Conservation (phyloP, 2,797 vertebrate genomes). For the Darevskia mixta region DNA sequence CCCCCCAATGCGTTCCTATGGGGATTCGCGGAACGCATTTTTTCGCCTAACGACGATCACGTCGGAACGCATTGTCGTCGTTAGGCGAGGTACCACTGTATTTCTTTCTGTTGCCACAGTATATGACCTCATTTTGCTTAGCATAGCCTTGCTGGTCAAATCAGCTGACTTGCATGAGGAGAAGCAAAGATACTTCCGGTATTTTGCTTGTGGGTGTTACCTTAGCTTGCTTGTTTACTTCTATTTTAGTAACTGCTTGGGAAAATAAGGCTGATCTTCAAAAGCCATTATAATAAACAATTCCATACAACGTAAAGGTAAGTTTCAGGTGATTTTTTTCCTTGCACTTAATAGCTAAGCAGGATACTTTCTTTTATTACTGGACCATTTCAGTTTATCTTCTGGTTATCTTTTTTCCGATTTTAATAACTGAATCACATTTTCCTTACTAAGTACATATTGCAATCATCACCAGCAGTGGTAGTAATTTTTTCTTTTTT, state of each 20-base stretch:
- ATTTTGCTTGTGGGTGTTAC: conserved; percentile 13
- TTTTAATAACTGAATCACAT: not conserved
- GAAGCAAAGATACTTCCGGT: not conserved
- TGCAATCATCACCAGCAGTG: not conserved
- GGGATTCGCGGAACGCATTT: too few relatives aligned
- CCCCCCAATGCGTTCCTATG: too few relatives aligned
- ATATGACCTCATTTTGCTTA: conserved; percentile 15
- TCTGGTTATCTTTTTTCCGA: not conserved
- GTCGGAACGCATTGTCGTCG: too few relatives aligned
- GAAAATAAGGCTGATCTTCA: conserved; percentile 8
- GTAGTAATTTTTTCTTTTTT: not conserved
- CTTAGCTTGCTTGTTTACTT: conserved; percentile 13
- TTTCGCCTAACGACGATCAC: too few relatives aligned
- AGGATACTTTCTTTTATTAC: not conserved
- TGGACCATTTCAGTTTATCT: conserved; percentile 23
- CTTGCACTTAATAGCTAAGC: conserved; percentile 18
- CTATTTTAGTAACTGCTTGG: not conserved
- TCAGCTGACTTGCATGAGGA: conserved; percentile 24
- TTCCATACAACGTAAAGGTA: not conserved
- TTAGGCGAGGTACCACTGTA: too few relatives aligned
- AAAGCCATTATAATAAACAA: not conserved
- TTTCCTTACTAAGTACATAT: not conserved
- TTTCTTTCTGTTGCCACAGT: not conserved
- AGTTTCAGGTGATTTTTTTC: conserved; percentile 4
- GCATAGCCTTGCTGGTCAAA: conserved; percentile 15